Evolutionary conservation across 2,797 vertebrate genomes (phyloP).

Genomic region (Remorina albescens): DNA sequence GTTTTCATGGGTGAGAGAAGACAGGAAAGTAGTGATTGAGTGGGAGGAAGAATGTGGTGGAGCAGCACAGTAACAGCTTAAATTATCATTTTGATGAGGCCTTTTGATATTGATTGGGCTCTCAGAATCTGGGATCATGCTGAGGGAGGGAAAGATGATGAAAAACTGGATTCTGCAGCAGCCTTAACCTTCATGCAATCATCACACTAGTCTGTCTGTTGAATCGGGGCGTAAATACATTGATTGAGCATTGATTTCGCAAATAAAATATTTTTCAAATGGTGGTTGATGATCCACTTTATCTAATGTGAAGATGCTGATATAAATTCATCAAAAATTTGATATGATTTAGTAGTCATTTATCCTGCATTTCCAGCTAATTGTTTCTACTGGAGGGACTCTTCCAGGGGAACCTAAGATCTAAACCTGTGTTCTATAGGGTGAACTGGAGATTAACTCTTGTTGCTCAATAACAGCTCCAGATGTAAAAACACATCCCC

Average conservation of each 20-base stretch:
- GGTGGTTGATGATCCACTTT: conserved; percentile 5
- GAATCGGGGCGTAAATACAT: conserved; percentile 5
- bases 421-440: not conserved
- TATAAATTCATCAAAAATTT: not conserved
- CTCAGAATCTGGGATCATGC: conserved; percentile 13
- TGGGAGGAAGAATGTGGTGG: conserved; percentile 40
- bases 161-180: conserved; percentile 23
- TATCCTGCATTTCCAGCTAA: not conserved
- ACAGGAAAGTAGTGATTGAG: conserved; percentile 27
- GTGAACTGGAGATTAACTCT: not conserved
- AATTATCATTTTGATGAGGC: conserved; percentile 49
- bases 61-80: conserved; percentile 33
- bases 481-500: not conserved
- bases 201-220: conserved; percentile 7
- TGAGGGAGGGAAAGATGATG: conserved; percentile 13
- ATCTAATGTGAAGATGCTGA: not conserved
- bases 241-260: conserved; percentile 14
- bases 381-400: not conserved
- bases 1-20: conserved; percentile 38
- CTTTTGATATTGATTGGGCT: conserved; percentile 34
- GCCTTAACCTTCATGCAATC: not conserved
- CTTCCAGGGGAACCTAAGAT: not conserved
- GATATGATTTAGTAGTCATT: conserved; percentile 8
- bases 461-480: not conserved
- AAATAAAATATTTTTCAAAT: conserved; percentile 11